These are phyloP conservation scores for Heterochromis multidens DNA, from an alignment of 2,113 vertebrate species.

Conservation along the genomic window DNA sequence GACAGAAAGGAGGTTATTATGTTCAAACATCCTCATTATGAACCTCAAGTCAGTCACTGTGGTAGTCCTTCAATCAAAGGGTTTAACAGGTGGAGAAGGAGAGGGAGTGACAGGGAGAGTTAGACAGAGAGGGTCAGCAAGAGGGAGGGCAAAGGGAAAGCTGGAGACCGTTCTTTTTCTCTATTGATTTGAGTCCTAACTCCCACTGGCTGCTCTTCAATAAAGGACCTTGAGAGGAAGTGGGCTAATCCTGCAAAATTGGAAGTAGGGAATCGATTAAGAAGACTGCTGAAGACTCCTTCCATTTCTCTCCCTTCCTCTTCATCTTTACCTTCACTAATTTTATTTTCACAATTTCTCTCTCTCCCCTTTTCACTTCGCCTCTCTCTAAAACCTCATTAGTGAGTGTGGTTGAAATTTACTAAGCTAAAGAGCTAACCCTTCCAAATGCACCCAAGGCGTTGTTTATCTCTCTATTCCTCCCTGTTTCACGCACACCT, in stretches of 20 bases:
- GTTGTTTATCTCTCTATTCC: constrained; percentile 14
- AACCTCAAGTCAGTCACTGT: constrained; percentile 61
- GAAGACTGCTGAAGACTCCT: constrained; percentile 61
- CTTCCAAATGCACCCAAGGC: constrained; percentile 10
- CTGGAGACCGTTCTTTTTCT: constrained; percentile 70
- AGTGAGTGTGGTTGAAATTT: constrained; percentile 37
- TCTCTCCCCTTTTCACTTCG: not conserved
- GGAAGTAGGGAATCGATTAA: constrained; percentile 74
- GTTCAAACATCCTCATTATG: constrained; percentile 72
- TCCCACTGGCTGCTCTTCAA: constrained; percentile 68
- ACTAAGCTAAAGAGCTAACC: constrained; percentile 29
- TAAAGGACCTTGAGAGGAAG: constrained; percentile 68
- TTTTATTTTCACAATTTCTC: constrained; percentile 48
- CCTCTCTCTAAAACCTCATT: constrained; percentile 55
- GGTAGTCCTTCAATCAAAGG: constrained; percentile 67
- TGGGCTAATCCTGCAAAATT: constrained; percentile 76
- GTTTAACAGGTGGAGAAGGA: constrained; percentile 67
- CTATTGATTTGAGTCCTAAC: constrained; percentile 72
- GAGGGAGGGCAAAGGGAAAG: constrained; percentile 37
- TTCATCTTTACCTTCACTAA: constrained; percentile 46
- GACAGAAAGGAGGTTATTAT: constrained; percentile 71
- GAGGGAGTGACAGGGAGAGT: constrained; percentile 16
- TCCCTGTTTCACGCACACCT: not conserved
- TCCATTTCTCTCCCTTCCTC: constrained; percentile 44
- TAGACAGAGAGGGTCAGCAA: constrained; percentile 42